Base-by-base conservation (phyloP, 1,140 invertebrate species). In the Oreohelix idahoensis region DNA sequence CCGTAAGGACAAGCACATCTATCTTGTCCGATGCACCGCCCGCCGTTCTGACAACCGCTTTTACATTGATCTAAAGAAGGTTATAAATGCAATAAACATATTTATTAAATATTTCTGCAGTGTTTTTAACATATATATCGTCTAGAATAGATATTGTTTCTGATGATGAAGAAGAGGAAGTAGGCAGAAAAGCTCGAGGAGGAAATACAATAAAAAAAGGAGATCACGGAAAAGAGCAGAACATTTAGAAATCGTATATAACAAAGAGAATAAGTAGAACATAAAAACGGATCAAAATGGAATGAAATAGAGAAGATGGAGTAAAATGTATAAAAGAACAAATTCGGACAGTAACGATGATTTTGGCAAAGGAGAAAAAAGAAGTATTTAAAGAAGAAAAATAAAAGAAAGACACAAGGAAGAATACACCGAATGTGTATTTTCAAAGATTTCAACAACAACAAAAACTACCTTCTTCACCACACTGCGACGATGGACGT, bases 1-100 rank as follows among this genome's bases (percentile, higher is more conserved):
- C 97, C 97, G 90, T 97, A 97, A 53, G 96, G 94, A 90, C 96
- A 97, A 0, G 96, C 96, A 91, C 96, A 97, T 45, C 96, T 93
- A 92, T 97, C 95, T 4, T 96, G 95, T 10, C 96, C 96, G 77
- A 97, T 96, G 89, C 97, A 97, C 83, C 96, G 93, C 15, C 96
- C 96, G 49, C 96, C 96, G 92, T 97, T 97, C 77, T 96, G 92
- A 92, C 96, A 97, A 0, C 94, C 94, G 88, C 96, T 95, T 63
- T 94, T 93, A 89, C 97, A 98, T 74, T 96, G 94, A 10, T 96
- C 96, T 97, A 91, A 63, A 86, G 84, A 23, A 15, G 2, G 10
- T 10, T 58, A 58, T 58, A n/a, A 58, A 23, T 58, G 23, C 23
- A 45, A 45, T 45, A 8, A 45, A 45, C 42, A 5, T 45, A 8